phyloP scores from a whole-genome alignment of 2,888 invertebrate genomes.

The Electrophaes corylata region DNA sequence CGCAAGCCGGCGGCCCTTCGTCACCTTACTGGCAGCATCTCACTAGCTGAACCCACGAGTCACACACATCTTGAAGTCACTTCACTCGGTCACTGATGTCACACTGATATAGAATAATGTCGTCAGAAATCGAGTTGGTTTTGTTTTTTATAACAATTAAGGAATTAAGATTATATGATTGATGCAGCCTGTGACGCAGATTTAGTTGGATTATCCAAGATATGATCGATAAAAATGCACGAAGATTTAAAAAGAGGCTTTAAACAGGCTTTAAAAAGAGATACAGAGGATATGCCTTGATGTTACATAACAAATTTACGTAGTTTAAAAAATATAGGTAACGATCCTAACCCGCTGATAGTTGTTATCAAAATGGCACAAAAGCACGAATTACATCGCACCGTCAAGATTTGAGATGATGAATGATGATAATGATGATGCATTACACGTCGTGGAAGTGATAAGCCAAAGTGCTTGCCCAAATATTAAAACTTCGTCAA shows the following conservation, averaged over 20 bases:
- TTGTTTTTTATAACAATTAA: constrained; percentile 47
- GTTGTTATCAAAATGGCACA: constrained; percentile 50
- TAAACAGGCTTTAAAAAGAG: not conserved
- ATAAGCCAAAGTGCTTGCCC: constrained; percentile 52
- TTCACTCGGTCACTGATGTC: constrained; percentile 26
- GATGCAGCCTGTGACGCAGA: constrained; percentile 50
- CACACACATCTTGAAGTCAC: constrained; percentile 53
- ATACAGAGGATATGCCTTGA: not conserved
- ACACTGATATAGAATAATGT: constrained; percentile 24
- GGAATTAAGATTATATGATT: constrained; percentile 46
- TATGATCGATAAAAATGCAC: not conserved
- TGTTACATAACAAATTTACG: constrained; percentile 31
- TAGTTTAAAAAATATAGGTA: constrained; percentile 31
- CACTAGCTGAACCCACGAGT: constrained; percentile 59
- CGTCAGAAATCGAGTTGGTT: constrained; percentile 50
- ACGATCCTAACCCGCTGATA: constrained; percentile 29
- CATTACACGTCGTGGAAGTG: constrained; percentile 57
- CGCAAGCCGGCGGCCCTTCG: constrained; percentile 60
- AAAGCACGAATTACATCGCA: constrained; percentile 47
- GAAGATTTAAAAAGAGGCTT: not conserved
- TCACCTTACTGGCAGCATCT: constrained; percentile 73
- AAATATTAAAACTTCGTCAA: constrained; percentile 43
- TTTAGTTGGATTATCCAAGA: constrained; percentile 33
- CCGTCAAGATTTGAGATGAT: constrained; percentile 72
- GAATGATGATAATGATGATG: constrained; percentile 79